Evolutionary conservation across 2,113 vertebrate species (phyloP).

Genomic region (Taurulus bubalis): DNA sequence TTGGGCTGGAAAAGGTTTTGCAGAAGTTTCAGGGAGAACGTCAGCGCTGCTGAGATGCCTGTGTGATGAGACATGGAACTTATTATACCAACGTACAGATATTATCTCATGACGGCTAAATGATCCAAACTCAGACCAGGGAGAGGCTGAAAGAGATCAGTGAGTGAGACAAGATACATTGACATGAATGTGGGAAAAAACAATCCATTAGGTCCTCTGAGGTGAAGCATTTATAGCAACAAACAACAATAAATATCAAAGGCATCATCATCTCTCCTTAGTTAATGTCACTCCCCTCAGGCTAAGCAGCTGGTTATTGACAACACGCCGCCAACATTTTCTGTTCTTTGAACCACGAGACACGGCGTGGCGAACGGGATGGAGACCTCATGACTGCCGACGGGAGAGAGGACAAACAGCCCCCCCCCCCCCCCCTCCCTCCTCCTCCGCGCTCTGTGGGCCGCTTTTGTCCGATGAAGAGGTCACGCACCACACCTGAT

Average conservation of each 20-base stretch:
- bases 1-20: neutral
- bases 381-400: constrained; percentile 79
- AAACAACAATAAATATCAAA: too few relatives aligned
- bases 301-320: constrained; percentile 71
- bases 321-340: constrained; percentile 46
- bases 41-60: neutral
- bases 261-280: too few relatives aligned
- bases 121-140: neutral
- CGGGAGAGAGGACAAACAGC: too few relatives aligned
- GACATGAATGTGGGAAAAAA: too few relatives aligned
- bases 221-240: too few relatives aligned
- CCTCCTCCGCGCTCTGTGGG: constrained; percentile 65
- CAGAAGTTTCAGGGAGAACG: constrained; percentile 1
- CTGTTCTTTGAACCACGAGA: constrained; percentile 78
- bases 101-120: constrained; percentile 24
- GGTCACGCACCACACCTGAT: constrained; percentile 73
- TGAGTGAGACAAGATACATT: neutral
- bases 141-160: neutral
- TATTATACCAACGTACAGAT: neutral
- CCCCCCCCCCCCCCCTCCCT: constrained; percentile 3
- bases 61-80: neutral
- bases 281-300: constrained; percentile 45
- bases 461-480: constrained; percentile 78
- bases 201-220: too few relatives aligned
- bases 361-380: constrained; percentile 66